Base-by-base conservation (phyloP, 2,888 invertebrate genomes). In the Agrilus mali region DNA sequence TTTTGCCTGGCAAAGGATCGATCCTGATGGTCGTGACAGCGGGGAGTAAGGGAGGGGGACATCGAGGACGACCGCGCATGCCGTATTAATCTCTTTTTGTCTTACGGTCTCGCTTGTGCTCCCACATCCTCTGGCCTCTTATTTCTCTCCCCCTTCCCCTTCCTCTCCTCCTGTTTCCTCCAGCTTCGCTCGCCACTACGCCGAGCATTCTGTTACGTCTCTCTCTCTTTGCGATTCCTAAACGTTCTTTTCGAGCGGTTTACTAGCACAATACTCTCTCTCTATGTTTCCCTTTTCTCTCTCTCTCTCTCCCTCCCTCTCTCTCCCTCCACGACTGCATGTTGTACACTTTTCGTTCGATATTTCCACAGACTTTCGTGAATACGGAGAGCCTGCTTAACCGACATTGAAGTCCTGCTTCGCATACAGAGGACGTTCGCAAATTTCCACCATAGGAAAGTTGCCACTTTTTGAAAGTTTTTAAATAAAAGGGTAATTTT, bases 1-100 rank as follows among this genome's bases (percentile, higher is more conserved):
- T 67, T 66, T 66, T 66, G 67, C 65, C 60, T 61, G 58, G 53
- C 55, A 53, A 56, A 58, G 58, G 64, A 67, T 67, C 67, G 67
- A 67, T 67, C 56, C 64, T 27, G 27, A 27, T 10, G 27, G 8
- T 27, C 8, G 27, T 27, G 27, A 27, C 27, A 27, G 27, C 27
- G 27, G 27, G 27, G 27, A 61, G 63, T 52, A 62, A n/a, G 56
- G 60, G 65, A 64, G 65, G 60, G 65, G 63, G 63, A 54, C 63
- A 27, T 10, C 27, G 27, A 60, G 47, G 49, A 59, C 56, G 27
- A 56, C 59, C 64, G 64, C 66, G 66, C 66, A 65, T 65, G 63
- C 60, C 60, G 61, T 66, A 57, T 66, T 66, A 66, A 66, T 66
- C 66, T 65, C 65, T 66, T 66, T 66, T 67, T 66, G 65, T 66